Percentiles rank a stretch among this genome's conserved stretches.
Evolutionary conservation across 2,113 vertebrate genomes (phyloP).

Genomic region (Oceanodroma tethys): DNA sequence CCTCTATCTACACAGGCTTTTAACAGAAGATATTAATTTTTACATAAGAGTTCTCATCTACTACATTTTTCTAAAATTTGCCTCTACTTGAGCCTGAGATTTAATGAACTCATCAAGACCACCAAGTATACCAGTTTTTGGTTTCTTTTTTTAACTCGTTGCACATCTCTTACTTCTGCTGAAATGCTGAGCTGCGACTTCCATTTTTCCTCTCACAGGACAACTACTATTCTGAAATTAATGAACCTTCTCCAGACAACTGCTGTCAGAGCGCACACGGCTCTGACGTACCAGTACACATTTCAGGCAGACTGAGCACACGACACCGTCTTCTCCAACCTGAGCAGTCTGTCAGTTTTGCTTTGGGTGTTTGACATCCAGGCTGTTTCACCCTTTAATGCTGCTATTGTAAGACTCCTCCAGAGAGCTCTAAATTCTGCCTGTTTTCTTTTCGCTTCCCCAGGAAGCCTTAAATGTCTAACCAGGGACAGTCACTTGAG

Average conservation of each 20-base stretch:
- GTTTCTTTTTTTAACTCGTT: not conserved
- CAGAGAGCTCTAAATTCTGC: not conserved
- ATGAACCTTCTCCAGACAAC: not conserved
- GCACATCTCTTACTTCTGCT: not conserved
- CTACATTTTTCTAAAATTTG: not conserved
- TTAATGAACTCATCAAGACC: not conserved
- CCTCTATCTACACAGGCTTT: not conserved
- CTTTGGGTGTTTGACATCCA: not conserved
- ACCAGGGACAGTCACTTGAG: not conserved
- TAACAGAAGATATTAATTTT: not conserved
- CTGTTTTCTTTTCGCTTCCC: not conserved
- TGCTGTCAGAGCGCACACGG: not conserved
- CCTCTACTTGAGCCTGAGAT: not conserved
- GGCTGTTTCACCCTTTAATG: not conserved
- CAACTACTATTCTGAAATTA: not conserved
- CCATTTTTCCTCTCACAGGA: not conserved
- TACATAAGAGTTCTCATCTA: not conserved
- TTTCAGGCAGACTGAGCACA: not conserved
- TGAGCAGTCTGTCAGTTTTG: not conserved
- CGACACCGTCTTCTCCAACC: not conserved
- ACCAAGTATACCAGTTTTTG: not conserved
- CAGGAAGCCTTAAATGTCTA: not conserved
- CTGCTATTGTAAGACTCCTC: not conserved
- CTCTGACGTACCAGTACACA: fast-evolving
- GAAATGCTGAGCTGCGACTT: not conserved